A percentile compares a stretch with the other conserved stretches of the same genome.
phyloP scores from a whole-genome alignment of 2,888 invertebrate genomes.

The Caenorhabditis zanzibari region DNA sequence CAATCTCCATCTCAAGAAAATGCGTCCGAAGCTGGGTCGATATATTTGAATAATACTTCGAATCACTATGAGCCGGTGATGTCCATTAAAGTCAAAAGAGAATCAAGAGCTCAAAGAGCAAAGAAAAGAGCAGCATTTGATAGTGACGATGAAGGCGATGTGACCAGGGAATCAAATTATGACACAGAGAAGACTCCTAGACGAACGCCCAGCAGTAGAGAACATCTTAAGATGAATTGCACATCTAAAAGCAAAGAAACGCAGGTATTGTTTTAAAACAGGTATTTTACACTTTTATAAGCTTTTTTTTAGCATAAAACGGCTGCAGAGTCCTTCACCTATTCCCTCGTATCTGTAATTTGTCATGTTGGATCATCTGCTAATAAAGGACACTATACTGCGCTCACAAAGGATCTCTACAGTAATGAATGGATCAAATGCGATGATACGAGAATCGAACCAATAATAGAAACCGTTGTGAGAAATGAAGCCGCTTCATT shows the following conservation, averaged over 20 bases:
- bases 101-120: background rate
- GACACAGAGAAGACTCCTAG: background rate
- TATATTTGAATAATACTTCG: conserved; percentile 8
- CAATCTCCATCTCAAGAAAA: background rate
- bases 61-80: conserved; percentile 29
- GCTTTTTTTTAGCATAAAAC: background rate
- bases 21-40: background rate
- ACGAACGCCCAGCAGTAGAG: background rate
- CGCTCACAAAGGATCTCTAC: background rate
- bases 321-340: background rate
- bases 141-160: background rate
- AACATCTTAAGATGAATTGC: background rate
- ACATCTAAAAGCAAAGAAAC: background rate
- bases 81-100: background rate
- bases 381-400: background rate
- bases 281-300: no score
- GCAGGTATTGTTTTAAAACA: background rate
- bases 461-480: background rate
- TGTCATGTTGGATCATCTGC: background rate
- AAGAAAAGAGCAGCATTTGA: background rate
- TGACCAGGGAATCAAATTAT: background rate
- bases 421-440: background rate
- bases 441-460: background rate
- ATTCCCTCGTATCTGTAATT: conserved; percentile 9
- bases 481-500: background rate